These are phyloP conservation scores for Emydoidea blandingii DNA, from an alignment of 2,797 vertebrate species.

Conservation along the genomic window DNA sequence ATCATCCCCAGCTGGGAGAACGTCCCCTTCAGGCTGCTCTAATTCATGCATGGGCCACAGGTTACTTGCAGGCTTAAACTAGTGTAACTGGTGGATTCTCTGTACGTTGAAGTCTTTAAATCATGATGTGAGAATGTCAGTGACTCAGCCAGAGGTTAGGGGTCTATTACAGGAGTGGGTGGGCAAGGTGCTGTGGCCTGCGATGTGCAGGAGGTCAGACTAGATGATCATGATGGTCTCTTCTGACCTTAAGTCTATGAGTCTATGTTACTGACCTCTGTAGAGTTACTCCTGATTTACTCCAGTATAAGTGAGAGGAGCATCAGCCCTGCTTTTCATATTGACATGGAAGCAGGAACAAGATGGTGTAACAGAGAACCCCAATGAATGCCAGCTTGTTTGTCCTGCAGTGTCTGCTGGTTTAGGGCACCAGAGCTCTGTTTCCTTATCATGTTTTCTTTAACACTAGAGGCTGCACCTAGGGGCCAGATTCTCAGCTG, in stretches of 20 bases:
- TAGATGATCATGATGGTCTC: no score
- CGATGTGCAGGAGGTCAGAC: no score
- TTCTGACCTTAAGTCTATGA: no score
- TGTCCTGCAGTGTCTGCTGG: neutral
- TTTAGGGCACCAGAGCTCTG: neutral
- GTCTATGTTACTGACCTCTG: neutral
- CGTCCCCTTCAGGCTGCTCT: neutral
- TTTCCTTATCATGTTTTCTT: neutral
- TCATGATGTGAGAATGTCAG: no score
- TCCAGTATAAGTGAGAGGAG: neutral
- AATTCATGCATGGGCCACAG: neutral
- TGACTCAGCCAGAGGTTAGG: no score
- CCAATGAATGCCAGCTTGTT: neutral
- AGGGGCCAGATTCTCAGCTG: neutral
- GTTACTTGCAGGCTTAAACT: no score
- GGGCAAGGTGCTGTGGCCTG: no score
- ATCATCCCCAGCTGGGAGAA: neutral
- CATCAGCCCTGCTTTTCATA: neutral
- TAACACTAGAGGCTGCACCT: fast-evolving
- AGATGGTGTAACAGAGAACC: neutral
- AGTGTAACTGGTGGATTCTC: no score
- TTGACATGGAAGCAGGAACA: neutral
- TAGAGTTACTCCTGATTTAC: neutral
- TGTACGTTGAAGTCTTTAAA: no score
- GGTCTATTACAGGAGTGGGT: no score